Base-by-base conservation (phyloP, 2,797 vertebrate species). In the Channallabes apus region DNA sequence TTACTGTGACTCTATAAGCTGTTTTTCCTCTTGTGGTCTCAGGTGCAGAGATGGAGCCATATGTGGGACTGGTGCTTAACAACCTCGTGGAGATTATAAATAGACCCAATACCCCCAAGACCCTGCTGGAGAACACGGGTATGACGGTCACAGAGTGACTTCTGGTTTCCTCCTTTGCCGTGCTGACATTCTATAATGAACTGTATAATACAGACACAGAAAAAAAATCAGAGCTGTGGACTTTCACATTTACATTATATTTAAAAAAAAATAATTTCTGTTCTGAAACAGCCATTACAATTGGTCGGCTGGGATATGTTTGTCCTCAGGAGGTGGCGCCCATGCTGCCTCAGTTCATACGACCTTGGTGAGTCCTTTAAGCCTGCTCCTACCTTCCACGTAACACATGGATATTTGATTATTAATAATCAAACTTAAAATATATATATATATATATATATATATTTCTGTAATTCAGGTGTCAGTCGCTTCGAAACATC, bases 41-140 rank as follows among this genome's bases (percentile, higher is more conserved):
- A 98, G 98, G 97, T 80, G 95, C 96, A 0, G 98, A 98, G 92
- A 99, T 99, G 97, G 97, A 99, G 90, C 97, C 97, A 0, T 99
- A 98, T 4, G 97, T 99, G 24, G 96, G 96, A 20, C 92, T 98
- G 95, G 98, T 98, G 27, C 94, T 98, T 75, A 97, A 95, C 85
- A 96, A 96, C 89, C 93, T 98, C 68, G 97, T 98, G 88, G 97
- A 98, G 90, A 98, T 98, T 87, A 98, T 99, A 89, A 98, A 99
- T 89, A 94, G 97, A 90, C 97, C 97, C 82, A 99, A 98, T 91
- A 99, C 98, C 0, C 97, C 98, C 72, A 99, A 98, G 91, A 98
- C 98, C 0, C 94, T 98, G 27, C 93, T 98, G 91, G 97, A 98
- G 91, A 99, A 99, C 92, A 98, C 97, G 75, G 97, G 97, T 98